Percentiles rank a stretch among this genome's conserved stretches.
phyloP scores from a whole-genome alignment of 1,140 invertebrate species.

The Plutomurus gul region DNA sequence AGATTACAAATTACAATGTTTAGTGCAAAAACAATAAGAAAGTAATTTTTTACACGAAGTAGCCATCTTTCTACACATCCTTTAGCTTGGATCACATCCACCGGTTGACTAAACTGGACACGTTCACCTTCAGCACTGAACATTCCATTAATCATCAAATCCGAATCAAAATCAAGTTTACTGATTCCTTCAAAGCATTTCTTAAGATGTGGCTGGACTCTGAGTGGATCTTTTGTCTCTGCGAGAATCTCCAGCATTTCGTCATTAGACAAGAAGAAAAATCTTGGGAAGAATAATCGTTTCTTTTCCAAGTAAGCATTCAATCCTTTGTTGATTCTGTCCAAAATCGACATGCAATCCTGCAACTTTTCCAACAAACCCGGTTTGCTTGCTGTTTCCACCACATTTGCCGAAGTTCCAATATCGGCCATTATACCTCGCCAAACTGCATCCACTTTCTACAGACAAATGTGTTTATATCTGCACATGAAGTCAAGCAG shows the following conservation, averaged over 20 bases:
- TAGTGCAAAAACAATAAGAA: not conserved
- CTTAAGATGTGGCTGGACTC: constrained; percentile 87
- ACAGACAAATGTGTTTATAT: constrained; percentile 32
- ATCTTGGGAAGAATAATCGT: constrained; percentile 84
- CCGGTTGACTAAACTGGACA: constrained; percentile 69
- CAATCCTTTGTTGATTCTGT: constrained; percentile 82
- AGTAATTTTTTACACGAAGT: constrained; percentile 61
- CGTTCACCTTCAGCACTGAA: constrained; percentile 82
- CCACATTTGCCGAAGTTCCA: constrained; percentile 72
- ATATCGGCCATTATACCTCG: constrained; percentile 77
- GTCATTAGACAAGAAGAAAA: constrained; percentile 94
- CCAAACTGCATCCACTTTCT: constrained; percentile 77
- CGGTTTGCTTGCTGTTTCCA: constrained; percentile 71
- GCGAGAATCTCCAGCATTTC: constrained; percentile 94
- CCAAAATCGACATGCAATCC: constrained; percentile 74
- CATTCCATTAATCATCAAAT: constrained; percentile 83
- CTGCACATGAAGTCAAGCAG: not conserved
- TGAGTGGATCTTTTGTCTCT: constrained; percentile 83
- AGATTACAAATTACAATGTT: not conserved
- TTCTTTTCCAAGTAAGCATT: constrained; percentile 91
- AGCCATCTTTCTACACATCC: constrained; percentile 94
- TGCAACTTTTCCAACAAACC: constrained; percentile 76
- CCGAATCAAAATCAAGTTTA: constrained; percentile 71
- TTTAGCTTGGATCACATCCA: constrained; percentile 77
- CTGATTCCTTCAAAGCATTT: constrained; percentile 88